Percentiles rank a stretch among this genome's conserved stretches.
These are phyloP conservation scores for Emesis russula DNA, from an alignment of 2,888 invertebrate species.

Conservation along the genomic window DNA sequence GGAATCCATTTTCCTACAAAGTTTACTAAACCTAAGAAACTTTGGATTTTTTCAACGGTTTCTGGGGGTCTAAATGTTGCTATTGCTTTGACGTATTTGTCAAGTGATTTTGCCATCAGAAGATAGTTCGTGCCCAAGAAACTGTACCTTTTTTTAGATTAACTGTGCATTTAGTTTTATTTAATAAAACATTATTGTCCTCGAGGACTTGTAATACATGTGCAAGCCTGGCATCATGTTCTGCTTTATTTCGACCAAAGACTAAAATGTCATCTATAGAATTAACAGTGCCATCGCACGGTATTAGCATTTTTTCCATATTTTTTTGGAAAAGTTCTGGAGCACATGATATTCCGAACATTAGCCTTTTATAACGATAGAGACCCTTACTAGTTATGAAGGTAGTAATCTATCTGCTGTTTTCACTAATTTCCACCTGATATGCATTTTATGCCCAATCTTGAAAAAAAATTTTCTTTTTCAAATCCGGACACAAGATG, in stretches of 20 bases:
- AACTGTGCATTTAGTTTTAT: slow-evolving; percentile 72
- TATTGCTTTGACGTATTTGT: slow-evolving; percentile 55
- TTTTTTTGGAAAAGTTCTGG: slow-evolving; percentile 85
- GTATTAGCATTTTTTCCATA: slow-evolving; percentile 79
- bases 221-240: slow-evolving; percentile 72
- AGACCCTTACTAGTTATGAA: slow-evolving; percentile 89
- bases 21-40: slow-evolving; percentile 79
- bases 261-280: slow-evolving; percentile 88
- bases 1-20: slow-evolving; percentile 78
- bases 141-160: slow-evolving; percentile 84
- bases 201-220: slow-evolving; percentile 68
- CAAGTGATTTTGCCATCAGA: slow-evolving; percentile 85
- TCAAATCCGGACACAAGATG: no score
- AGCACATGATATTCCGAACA: slow-evolving; percentile 90
- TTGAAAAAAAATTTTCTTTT: no score
- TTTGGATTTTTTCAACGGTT: slow-evolving; percentile 69
- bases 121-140: slow-evolving; percentile 76
- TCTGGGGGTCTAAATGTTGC: background rate
- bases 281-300: slow-evolving; percentile 81
- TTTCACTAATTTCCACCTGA: slow-evolving; percentile 87
- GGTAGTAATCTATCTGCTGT: slow-evolving; percentile 90
- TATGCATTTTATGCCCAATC: no score
- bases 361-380: slow-evolving; percentile 91
- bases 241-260: slow-evolving; percentile 49
- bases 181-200: slow-evolving; percentile 75